Base-by-base conservation (phyloP, 2,797 vertebrate species). In the Telmatherina bonti region DNA sequence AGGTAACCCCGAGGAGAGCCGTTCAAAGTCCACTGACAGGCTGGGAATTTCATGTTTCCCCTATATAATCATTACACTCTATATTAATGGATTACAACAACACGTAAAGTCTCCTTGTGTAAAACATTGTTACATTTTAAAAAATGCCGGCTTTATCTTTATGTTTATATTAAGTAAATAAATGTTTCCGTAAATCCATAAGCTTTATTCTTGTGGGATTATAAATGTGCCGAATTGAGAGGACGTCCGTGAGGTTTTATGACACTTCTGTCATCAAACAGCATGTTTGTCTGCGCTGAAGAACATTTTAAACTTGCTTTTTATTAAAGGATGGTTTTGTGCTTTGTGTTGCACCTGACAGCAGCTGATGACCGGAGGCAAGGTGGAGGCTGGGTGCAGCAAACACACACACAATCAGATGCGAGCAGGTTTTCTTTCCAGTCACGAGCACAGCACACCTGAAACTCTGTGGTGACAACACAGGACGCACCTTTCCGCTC, bases 401-500 rank as follows among this genome's bases (percentile, higher is more conserved):
- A 45, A 13, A 33, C 8, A 29, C 8, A 29, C 0, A 0, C 26
- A 45, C 5, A 4, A 12, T 15, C 27, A 7, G 33, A 29, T 10
- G 41, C 29, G 43, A 45, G 18, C 15, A 16, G 5, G 30, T 16
- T 27, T 36, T 20, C 1, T 36, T 13, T 33, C 3, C 36, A 8
- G n/a, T 11, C 26, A 15, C 7, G 10, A 56, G 43, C 26, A 62
- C 57, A 29, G 55, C 35, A 36, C 70, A 62, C 52, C 33, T 57
- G 1, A 26, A 61, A 31, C 47, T 59, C 24, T 41, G 20, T 30
- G 63, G 5, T 22, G 51, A 36, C 30, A 24, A 0, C 52, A 62
- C 65, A 4, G 26, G 27, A 57, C 62, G 59, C 43, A 52, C 49
- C 86, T 92, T 92, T 92, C 90, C 91, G 61, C 83, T 93, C 91